Percentiles rank a stretch among this genome's conserved stretches.
These are phyloP conservation scores for Pogonus chalceus DNA, from an alignment of 1,140 invertebrate species.

Conservation along the genomic window DNA sequence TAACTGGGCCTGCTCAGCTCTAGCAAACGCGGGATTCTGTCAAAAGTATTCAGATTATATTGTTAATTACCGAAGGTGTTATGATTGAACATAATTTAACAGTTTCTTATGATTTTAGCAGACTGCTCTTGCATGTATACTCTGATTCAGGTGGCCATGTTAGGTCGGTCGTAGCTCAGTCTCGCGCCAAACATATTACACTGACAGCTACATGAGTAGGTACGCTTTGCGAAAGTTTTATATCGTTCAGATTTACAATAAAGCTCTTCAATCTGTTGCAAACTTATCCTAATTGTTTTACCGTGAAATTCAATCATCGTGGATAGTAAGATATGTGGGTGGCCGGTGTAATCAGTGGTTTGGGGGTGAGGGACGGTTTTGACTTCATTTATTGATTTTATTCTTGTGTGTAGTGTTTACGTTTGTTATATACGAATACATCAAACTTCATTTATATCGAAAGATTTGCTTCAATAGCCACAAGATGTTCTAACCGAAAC, in stretches of 20 bases:
- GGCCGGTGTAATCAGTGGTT: conserved; percentile 8
- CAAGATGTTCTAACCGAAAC: no score
- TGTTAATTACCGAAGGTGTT: background rate
- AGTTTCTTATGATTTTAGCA: background rate
- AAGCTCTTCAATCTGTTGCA: no score
- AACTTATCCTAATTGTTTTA: background rate
- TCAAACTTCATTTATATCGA: background rate
- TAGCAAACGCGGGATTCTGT: conserved; percentile 29
- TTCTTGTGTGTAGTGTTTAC: conserved; percentile 2
- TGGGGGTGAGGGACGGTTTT: conserved; percentile 22
- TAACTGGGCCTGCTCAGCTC: conserved; percentile 69
- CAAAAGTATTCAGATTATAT: conserved; percentile 6
- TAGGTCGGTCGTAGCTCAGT: conserved; percentile 5
- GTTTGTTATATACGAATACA: background rate
- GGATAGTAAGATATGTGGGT: background rate
- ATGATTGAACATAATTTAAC: background rate
- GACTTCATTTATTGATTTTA: conserved; percentile 33
- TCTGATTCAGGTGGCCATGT: conserved; percentile 8
- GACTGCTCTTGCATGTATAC: background rate
- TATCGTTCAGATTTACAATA: no score
- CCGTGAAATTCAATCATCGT: background rate
- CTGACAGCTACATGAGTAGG: background rate
- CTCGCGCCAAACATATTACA: background rate
- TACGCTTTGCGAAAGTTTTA: background rate
- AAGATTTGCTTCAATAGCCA: no score